Conservation (phyloP, 2,113 vertebrate species). For the Bos indicus region DNA sequence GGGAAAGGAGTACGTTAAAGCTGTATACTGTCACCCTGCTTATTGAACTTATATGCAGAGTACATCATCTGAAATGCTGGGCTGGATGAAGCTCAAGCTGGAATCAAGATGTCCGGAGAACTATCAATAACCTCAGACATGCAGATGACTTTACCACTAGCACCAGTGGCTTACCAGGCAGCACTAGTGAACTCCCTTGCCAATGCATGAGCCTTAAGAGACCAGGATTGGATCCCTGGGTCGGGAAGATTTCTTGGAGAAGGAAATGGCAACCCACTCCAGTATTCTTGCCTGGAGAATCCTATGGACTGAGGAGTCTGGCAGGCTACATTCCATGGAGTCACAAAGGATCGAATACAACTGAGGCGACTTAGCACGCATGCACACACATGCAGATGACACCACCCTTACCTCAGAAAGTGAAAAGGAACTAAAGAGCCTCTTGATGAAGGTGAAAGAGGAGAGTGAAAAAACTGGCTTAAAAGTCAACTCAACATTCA, state of each 20-base stretch:
- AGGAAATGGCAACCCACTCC: neutral
- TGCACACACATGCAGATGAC: neutral
- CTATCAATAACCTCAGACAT: neutral
- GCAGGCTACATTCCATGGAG: neutral
- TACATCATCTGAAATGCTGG: neutral
- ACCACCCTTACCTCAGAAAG: neutral
- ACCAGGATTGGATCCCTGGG: neutral
- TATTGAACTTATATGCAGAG: too few relatives aligned
- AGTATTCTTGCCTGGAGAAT: neutral
- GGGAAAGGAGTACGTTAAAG: neutral
- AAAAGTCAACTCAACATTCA: neutral
- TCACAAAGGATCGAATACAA: accelerated
- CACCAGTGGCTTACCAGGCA: neutral
- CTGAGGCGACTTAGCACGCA: neutral
- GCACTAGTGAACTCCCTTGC: neutral
- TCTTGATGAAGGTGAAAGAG: neutral
- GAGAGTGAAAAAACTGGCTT: neutral
- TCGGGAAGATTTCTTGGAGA: neutral
- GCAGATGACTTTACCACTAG: neutral
- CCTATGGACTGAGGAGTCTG: neutral
- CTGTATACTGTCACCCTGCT: neutral
- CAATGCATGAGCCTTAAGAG: neutral
- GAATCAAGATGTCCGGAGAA: neutral
- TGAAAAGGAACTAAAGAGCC: neutral
- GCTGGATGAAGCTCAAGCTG: neutral